These are phyloP conservation scores for Chauna torquata DNA, from an alignment of 2,113 vertebrate species.

Conservation along the genomic window DNA sequence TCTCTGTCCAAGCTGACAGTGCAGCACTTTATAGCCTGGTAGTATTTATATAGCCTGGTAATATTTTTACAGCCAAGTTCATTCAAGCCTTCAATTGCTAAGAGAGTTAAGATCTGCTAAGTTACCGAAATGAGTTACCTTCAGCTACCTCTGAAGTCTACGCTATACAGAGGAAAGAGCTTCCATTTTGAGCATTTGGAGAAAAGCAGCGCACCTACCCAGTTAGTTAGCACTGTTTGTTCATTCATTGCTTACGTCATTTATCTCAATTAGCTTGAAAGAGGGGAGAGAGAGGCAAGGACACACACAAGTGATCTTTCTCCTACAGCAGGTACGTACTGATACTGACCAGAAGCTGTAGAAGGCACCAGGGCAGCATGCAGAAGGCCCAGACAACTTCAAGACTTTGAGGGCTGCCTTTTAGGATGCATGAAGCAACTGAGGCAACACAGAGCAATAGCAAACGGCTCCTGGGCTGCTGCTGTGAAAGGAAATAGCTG, in stretches of 20 bases:
- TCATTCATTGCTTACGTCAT: not conserved
- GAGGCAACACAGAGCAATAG: not conserved
- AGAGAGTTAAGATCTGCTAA: not conserved
- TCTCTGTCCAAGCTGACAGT: not conserved
- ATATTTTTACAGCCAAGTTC: not conserved
- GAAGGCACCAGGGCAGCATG: not conserved
- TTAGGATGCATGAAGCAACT: not conserved
- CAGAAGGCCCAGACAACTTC: not conserved
- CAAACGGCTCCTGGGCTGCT: not conserved
- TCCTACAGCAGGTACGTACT: not conserved
- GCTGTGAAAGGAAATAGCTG: fast-evolving
- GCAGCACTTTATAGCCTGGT: not conserved
- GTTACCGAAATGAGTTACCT: not conserved
- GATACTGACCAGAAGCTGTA: fast-evolving
- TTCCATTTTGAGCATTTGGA: not conserved
- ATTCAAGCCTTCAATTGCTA: not conserved
- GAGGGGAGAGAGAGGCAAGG: not conserved
- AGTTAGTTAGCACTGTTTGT: not conserved
- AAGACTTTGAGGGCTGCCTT: no score
- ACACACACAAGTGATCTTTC: not conserved
- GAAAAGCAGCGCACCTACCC: fast-evolving
- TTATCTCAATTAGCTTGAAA: not conserved
- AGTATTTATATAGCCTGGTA: not conserved
- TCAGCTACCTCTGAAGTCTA: not conserved
- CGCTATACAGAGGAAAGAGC: fast-evolving